These are phyloP conservation scores for Telmatherina bonti DNA, from an alignment of 2,797 vertebrate genomes.

Conservation along the genomic window DNA sequence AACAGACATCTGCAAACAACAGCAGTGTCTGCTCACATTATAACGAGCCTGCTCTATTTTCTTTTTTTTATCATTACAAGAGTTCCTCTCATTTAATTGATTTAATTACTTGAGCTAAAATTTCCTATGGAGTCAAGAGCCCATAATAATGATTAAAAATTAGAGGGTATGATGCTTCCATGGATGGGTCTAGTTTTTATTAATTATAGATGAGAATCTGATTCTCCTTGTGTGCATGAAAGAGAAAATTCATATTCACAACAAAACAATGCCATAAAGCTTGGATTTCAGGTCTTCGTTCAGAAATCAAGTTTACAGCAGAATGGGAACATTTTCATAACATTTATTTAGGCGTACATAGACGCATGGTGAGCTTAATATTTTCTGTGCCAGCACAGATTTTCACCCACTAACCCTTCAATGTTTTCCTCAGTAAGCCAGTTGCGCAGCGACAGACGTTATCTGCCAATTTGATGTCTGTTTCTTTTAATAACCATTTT, in stretches of 20 bases:
- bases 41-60: conserved; percentile 28
- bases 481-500: conserved; percentile 6
- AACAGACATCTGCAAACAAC: conserved; percentile 62
- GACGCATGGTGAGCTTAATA: conserved; percentile 13
- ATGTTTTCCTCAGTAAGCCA: conserved; percentile 14
- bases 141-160: conserved; percentile 66
- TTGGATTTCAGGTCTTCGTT: conserved; percentile 10
- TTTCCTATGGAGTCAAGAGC: conserved; percentile 69
- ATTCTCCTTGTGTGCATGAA: conserved; percentile 37
- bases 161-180: conserved; percentile 58
- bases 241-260: conserved; percentile 22
- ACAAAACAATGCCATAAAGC: neutral
- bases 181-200: conserved; percentile 61
- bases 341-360: conserved; percentile 8
- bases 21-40: conserved; percentile 43
- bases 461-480: neutral
- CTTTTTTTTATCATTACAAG: conserved; percentile 43
- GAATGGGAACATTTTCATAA: conserved; percentile 12
- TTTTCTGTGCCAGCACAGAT: conserved; percentile 10
- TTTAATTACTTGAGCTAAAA: conserved; percentile 72
- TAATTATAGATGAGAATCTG: conserved; percentile 65
- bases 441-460: conserved; percentile 22
- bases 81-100: conserved; percentile 67
- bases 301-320: conserved; percentile 13
- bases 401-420: conserved; percentile 11